Base-by-base conservation (phyloP, 2,113 vertebrate genomes). In the Lampris megalopsis region DNA sequence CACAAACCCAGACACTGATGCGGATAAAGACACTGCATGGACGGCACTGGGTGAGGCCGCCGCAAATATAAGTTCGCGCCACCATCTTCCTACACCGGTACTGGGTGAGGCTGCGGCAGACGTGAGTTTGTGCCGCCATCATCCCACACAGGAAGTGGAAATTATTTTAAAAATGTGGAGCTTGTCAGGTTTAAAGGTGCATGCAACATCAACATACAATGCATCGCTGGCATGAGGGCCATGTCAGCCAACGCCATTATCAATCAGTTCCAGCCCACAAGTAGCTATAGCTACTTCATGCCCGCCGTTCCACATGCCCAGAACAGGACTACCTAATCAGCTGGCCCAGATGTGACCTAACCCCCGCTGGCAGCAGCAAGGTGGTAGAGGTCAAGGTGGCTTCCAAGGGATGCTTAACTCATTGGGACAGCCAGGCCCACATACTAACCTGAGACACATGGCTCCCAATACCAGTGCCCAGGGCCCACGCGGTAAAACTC, bases 261-360 rank as follows among this genome's bases (percentile, higher is more conserved):
- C 82, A 97, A 96, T 76, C 96, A 97, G 92, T 97, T 97, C 92
- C 96, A 97, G 91, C 96, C 96, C 3, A 93, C 96, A 75, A 94
- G 96, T 24, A 96, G 96, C 0, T 97, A 97, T 24, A 24, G 24
- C 24, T 24, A 24, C 75, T 97, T 97, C 78, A 95, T 97, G 94
- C 96, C 96, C 37, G 95, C 96, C 40, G 94, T 97, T 73, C 96
- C 96, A 9, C 96, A 97, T 95, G 96, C 96, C 61, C 96, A 97
- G 91, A 96, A 93, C 89, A 95, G 96, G 91, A 95, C 96, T 72
- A 94, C 96, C 0, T 97, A 97, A 94, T 80, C 96, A 97, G 9
- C 92, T 97, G 89, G 90, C 96, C 3, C 96, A 97, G 91, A 97
- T 97, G 93, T 94, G 96, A 75, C 96, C 96, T 74, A 96, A 94